A percentile compares a stretch with the other conserved stretches of the same genome.
Conservation (phyloP, 2,113 vertebrate species). For the Pipa parva region DNA sequence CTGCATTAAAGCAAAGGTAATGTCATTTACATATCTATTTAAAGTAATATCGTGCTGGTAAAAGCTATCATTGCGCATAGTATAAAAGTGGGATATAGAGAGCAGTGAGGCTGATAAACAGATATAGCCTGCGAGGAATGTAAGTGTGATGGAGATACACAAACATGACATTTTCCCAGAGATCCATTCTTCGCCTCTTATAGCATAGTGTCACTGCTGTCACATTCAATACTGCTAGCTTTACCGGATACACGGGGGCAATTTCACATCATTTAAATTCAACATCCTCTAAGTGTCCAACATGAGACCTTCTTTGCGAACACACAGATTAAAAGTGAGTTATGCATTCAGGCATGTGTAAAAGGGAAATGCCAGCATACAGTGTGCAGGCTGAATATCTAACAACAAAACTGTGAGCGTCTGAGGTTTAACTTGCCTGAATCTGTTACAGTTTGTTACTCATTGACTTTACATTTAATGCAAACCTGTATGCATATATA, state of each 20-base stretch:
- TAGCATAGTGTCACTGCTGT: neutral
- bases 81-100: slow-evolving; percentile 19
- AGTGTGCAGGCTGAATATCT: slow-evolving; percentile 43
- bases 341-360: slow-evolving; percentile 12
- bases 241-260: rapidly evolving
- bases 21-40: neutral
- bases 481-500: neutral
- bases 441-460: neutral
- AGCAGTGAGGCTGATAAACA: slow-evolving; percentile 10
- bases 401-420: slow-evolving; percentile 16
- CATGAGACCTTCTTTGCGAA: slow-evolving; percentile 20
- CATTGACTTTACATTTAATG: neutral
- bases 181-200: slow-evolving; percentile 27
- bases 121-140: neutral
- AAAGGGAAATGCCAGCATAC: slow-evolving; percentile 39
- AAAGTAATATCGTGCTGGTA: slow-evolving; percentile 17
- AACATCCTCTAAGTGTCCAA: slow-evolving; percentile 26
- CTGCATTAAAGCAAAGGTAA: too few species aligned
- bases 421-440: neutral
- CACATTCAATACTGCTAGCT: slow-evolving; percentile 11
- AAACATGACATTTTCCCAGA: slow-evolving; percentile 21
- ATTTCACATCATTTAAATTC: slow-evolving; percentile 18
- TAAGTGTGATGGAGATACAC: neutral
- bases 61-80: slow-evolving; percentile 19
- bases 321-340: slow-evolving; percentile 42